Base-by-base conservation (phyloP, 2,797 vertebrate genomes). In the Heliangelus exortis region DNA sequence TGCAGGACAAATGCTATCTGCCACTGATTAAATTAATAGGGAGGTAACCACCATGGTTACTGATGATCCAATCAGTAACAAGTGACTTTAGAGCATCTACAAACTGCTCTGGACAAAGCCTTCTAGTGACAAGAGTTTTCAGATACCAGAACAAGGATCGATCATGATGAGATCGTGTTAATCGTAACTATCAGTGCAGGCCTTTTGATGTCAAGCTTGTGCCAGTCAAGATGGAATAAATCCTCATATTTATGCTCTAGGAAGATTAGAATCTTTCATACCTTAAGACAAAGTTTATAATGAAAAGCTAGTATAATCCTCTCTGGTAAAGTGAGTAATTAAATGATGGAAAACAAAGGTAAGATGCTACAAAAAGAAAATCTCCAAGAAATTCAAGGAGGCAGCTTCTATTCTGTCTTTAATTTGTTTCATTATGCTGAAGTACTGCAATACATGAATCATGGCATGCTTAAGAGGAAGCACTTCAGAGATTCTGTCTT, bases 301-400 rank as follows among this genome's bases (percentile, higher is more conserved):
- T 39, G 53, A 88, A 86, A 90, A 87, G 34, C 78, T 85, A 39
- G 18, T 69, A 67, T 62, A 84, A 87, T 69, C 51, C 31, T 82
- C 51, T 81, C 71, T 39, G 26, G 15, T 19, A 47, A 20, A 82
- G 48, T 22, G 23, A 55, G 34, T 62, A 67, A 69, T 68, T 43
- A 73, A 69, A 85, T 18, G 21, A 55, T 80, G 28, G n/a, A 68
- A 73, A 78, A 90, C 65, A 89, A 92, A 86, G 4, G 2, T 78
- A 72, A 67, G 78, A 74, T 57, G 76, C 57, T 75, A 67, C 69
- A 92, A 91, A 83, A 58, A 58, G 53, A 41, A 91, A 90, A 93
- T 58, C 36, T 59, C 50, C 87, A 97, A 91, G 97, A 97, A 87
- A 75, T 87, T 83, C 73, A 61, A 34, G 86, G 33, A 92, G 84